These are phyloP conservation scores for Petrocephalus zakoni DNA, from an alignment of 2,113 vertebrate genomes.

Conservation along the genomic window DNA sequence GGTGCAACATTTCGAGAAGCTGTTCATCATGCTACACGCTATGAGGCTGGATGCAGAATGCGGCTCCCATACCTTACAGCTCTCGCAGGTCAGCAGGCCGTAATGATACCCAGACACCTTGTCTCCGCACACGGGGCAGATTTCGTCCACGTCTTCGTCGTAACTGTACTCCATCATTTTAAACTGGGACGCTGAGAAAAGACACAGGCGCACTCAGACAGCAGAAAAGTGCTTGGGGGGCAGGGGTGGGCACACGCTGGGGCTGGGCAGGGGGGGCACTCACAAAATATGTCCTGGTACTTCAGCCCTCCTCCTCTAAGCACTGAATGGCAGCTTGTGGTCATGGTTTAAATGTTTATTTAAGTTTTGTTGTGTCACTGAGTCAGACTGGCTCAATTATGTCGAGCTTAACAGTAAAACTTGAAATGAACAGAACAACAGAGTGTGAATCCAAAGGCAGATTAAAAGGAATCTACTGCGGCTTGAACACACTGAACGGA, in stretches of 20 bases:
- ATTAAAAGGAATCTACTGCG: not conserved
- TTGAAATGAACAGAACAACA: not conserved
- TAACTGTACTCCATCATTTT: slow-evolving; percentile 99
- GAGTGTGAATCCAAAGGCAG: not conserved
- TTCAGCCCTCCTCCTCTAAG: not conserved
- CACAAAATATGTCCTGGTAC: not conserved
- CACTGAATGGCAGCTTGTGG: not conserved
- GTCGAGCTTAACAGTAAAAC: not conserved
- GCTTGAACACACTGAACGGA: not conserved
- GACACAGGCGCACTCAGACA: not conserved
- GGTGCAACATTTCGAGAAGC: not conserved
- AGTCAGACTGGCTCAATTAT: not conserved
- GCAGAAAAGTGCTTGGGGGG: not conserved
- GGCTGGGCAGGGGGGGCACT: no score
- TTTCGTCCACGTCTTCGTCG: slow-evolving; percentile 94
- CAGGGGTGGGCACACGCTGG: not conserved
- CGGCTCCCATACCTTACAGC: slow-evolving; percentile 84
- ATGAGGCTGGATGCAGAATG: not conserved
- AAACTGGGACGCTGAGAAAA: slow-evolving; percentile 79
- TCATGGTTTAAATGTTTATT: not conserved
- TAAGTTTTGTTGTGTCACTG: not conserved
- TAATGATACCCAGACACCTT: slow-evolving; percentile 99
- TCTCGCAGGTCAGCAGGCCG: slow-evolving; percentile 96
- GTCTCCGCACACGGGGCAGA: slow-evolving; percentile 97
- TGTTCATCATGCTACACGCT: not conserved